phyloP scores from a whole-genome alignment of 2,888 invertebrate species.

The Synanthedon tipuliformis region DNA sequence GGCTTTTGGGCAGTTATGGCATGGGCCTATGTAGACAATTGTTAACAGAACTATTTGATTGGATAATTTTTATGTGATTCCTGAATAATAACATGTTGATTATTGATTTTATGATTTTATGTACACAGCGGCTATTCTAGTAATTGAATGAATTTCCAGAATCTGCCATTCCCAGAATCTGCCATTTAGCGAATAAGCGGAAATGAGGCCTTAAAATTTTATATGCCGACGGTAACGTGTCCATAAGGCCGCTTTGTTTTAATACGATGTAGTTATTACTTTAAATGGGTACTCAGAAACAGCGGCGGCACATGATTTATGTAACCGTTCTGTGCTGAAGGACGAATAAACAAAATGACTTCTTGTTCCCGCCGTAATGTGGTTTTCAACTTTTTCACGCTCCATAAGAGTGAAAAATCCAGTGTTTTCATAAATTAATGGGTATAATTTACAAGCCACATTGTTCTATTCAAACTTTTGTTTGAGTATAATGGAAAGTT shows the following conservation, averaged over 20 bases:
- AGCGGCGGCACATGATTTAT: conserved; percentile 44
- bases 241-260: conserved; percentile 23
- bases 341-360: conserved; percentile 29
- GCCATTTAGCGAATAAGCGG: no score
- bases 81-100: no score
- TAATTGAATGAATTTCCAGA: conserved; percentile 14
- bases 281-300: conserved; percentile 45
- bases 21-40: no score
- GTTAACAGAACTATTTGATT: no score
- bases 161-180: no score
- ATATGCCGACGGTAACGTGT: conserved; percentile 2
- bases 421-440: neutral
- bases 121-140: neutral
- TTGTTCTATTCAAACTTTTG: neutral
- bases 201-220: conserved; percentile 1
- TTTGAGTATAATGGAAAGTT: neutral
- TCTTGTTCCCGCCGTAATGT: conserved; percentile 4
- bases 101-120: no score
- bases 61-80: no score
- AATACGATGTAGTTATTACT: conserved; percentile 46
- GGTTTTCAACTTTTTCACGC: neutral
- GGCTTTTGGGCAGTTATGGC: no score
- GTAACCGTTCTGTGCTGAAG: conserved; percentile 8
- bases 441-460: neutral
- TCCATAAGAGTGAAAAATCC: neutral